Base-by-base conservation (phyloP, 2,797 vertebrate genomes). In the Microctenopoma steveboyesi region DNA sequence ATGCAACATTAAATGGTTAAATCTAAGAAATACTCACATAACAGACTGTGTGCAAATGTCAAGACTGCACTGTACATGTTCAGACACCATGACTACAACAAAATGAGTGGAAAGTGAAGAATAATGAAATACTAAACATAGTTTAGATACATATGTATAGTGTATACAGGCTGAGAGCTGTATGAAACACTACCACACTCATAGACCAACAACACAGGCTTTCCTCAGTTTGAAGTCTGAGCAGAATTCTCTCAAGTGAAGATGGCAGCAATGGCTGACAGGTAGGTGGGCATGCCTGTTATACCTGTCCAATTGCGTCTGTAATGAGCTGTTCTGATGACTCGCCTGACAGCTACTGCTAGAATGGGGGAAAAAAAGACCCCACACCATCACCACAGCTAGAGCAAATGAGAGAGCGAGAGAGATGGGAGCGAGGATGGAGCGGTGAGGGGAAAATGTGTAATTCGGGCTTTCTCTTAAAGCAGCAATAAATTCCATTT, bases 401-500 rank as follows among this genome's bases (percentile, higher is more conserved):
- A 3, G 53, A 35, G 80, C 69, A 80, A 87, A 81, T 72, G 66
- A 82, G 73, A 67, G 59, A 46, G 45, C 47, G 60, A 45, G 33
- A n/a, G 39, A 56, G 42, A 7, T 37, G 33, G 57, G 42, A 60
- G 74, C 14, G 46, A 78, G 74, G 62, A 72, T 0, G 2, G 49
- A 76, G 65, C 18, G 33, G 42, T 73, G 78, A 83, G 48, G 55
- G 55, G 49, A 72, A 84, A 79, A 83, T 74, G 74, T 88, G 80
- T 82, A 79, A 87, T 88, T 87, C 55, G 5, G 67, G 62, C 62
- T 76, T 86, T 85, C 89, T 93, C 89, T 91, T 88, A 92, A 92
- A 86, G 86, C 90, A 78, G 84, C 90, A 82, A 91, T 90, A 89
- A 86, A 91, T 92, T 90, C 79, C 52, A 76, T 90, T 90, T 92